Evolutionary conservation across 1,140 invertebrate species (phyloP).

Genomic region (Drosophila kanapiae): DNA sequence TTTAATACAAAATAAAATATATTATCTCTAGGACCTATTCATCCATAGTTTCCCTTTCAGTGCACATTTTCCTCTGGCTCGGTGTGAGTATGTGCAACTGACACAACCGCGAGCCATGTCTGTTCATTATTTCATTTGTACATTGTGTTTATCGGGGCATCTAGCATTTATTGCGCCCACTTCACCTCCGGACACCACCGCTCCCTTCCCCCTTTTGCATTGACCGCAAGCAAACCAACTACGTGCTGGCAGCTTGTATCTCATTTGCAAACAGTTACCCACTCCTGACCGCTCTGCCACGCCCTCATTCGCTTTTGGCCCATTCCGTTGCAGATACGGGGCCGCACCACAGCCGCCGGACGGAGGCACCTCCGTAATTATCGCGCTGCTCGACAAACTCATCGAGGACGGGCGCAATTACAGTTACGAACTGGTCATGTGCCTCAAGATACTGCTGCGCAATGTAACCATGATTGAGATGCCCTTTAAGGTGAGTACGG

Average conservation of each 20-base stretch:
- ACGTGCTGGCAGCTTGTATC: conserved; percentile 50
- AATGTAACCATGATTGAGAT: conserved; percentile 86
- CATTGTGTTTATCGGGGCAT: conserved; percentile 73
- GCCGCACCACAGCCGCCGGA: conserved; percentile 79
- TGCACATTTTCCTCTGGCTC: neutral
- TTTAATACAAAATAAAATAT: too few relatives aligned
- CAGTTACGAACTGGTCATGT: conserved; percentile 89
- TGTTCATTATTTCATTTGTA: conserved; percentile 80
- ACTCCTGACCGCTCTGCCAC: conserved; percentile 37
- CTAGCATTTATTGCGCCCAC: conserved; percentile 69
- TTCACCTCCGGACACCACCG: conserved; percentile 4
- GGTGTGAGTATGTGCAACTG: conserved; percentile 54
- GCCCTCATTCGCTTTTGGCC: conserved; percentile 38
- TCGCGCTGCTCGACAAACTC: conserved; percentile 87
- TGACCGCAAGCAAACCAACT: conserved; percentile 47
- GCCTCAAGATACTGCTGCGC: conserved; percentile 89
- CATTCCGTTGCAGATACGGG: conserved; percentile 77
- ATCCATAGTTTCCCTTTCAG: neutral
- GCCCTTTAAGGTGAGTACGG: conserved; percentile 80
- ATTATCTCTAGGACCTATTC: neutral
- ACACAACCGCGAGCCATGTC: conserved; percentile 71
- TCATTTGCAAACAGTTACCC: conserved; percentile 52
- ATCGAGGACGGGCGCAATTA: conserved; percentile 88
- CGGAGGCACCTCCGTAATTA: conserved; percentile 78
- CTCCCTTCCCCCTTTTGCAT: conserved; percentile 14